Evolutionary conservation across 2,888 invertebrate species (phyloP).

Genomic region (Ectemnius lituratus): DNA sequence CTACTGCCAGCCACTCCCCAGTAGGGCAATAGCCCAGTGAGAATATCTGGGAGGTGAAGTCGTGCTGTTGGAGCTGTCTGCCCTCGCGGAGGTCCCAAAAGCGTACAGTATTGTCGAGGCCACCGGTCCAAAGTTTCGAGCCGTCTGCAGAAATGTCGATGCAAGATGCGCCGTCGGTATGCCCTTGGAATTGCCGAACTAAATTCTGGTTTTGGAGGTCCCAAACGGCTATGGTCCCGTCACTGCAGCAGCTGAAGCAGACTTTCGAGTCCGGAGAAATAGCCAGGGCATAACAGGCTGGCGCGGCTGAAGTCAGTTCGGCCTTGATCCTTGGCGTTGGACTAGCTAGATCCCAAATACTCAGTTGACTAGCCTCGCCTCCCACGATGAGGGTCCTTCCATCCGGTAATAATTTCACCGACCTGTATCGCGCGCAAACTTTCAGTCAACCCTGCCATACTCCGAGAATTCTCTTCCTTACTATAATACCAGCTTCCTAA

Average conservation of each 20-base stretch:
- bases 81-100: slow-evolving; percentile 96
- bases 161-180: slow-evolving; percentile 97
- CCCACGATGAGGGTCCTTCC: slow-evolving; percentile 96
- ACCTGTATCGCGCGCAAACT: slow-evolving; percentile 78
- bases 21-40: slow-evolving; percentile 96
- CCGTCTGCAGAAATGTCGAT: slow-evolving; percentile 97
- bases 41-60: slow-evolving; percentile 95
- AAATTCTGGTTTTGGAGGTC: slow-evolving; percentile 95
- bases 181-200: slow-evolving; percentile 93
- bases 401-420: slow-evolving; percentile 95
- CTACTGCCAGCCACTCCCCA: slow-evolving; percentile 97
- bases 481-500: neutral
- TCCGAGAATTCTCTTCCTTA: neutral
- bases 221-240: slow-evolving; percentile 98
- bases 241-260: slow-evolving; percentile 98
- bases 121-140: slow-evolving; percentile 96
- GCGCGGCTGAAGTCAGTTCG: slow-evolving; percentile 94
- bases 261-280: slow-evolving; percentile 97
- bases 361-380: slow-evolving; percentile 95
- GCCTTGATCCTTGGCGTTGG: slow-evolving; percentile 94
- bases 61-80: slow-evolving; percentile 94
- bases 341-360: slow-evolving; percentile 96
- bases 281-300: slow-evolving; percentile 98
- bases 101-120: slow-evolving; percentile 95
- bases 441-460: neutral